Evolutionary conservation across 2,888 invertebrate species (phyloP), one percentile per base, ranked within the genome.

Genomic region (Schrankia costaestrigalis): DNA sequence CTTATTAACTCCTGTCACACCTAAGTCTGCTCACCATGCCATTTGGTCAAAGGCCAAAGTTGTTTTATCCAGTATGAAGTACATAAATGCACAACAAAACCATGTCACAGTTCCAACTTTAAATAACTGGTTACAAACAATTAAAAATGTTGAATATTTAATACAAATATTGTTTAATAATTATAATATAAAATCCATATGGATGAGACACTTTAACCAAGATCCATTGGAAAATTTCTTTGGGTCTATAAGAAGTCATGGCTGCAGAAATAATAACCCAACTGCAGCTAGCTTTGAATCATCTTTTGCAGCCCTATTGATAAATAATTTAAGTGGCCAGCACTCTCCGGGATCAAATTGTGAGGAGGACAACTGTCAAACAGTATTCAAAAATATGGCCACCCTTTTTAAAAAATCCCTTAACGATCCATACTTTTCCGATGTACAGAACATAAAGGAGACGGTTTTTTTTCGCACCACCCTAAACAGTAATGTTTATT

Each of bases 81-180:
- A 12, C 8, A 8, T 28, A 4, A 15, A 17, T n/a, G 11, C 7
- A 3, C 3, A 7, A 18, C 18, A 17, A 11, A 12, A 12, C 11
- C 11, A 3, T 12, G 27, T 11, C 3, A 11, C 27, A 10, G 17
- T 10, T 18, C 17, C 28, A n/a, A 18, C 8, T 18, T 18, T 10
- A 12, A 24, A 25, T 14, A 31, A 31, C 17, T 31, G 31, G 31
- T 12, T 31, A 14, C 18, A 25, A 15, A 25, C 31, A 5, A 25
- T 31, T 23, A 23, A 25, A 11, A 31, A 25, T 18, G 18, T 25
- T 1, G 31, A 25, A 18, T 31, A 31, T 18, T n/a, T 31, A 10
- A 23, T 25, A 6, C 8, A 25, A 10, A 14, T 18, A 11, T 18
- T 25, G 9, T 18, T 14, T 5, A 25, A 31, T 24, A 11, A 31